Conservation (phyloP, 2,113 vertebrate species). For the Oryzias javanicus region DNA sequence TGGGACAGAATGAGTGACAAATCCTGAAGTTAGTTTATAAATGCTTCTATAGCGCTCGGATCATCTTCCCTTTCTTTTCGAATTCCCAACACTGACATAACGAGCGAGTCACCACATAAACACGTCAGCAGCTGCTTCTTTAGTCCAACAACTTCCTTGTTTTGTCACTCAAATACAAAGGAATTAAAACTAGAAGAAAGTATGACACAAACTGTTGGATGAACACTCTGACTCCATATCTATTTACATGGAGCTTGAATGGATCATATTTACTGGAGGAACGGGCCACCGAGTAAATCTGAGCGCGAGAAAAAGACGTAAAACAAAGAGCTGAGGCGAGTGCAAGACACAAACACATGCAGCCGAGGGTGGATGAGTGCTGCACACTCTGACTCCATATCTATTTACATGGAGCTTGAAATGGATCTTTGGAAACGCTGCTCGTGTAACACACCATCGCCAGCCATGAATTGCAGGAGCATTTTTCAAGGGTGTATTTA, state of each 20-base stretch:
- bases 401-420: slow-evolving; percentile 43
- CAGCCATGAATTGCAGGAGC: slow-evolving; percentile 45
- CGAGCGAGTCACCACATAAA: too few species aligned
- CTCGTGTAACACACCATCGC: slow-evolving; percentile 37
- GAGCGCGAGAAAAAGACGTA: background rate
- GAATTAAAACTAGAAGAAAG: too few species aligned
- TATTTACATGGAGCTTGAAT: too few species aligned
- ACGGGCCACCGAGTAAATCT: background rate
- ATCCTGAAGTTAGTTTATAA: background rate
- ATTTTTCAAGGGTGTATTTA: slow-evolving; percentile 54
- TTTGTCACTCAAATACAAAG: background rate
- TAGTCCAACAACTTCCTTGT: too few species aligned
- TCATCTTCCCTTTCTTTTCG: too few species aligned
- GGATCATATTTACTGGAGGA: slow-evolving; percentile 2
- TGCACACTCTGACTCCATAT: slow-evolving; percentile 37
- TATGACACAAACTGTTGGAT: too few species aligned
- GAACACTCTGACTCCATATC: too few species aligned
- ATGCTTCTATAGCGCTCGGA: too few species aligned
- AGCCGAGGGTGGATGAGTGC: slow-evolving; percentile 13
- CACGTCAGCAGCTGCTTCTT: too few species aligned
- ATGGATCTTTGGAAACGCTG: slow-evolving; percentile 47
- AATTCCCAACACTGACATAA: too few species aligned
- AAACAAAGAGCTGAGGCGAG: slow-evolving; percentile 5
- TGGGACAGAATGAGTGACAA: background rate
- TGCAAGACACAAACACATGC: slow-evolving; percentile 4